phyloP scores from a whole-genome alignment of 2,113 vertebrate species.

The Sceloporus undulatus region DNA sequence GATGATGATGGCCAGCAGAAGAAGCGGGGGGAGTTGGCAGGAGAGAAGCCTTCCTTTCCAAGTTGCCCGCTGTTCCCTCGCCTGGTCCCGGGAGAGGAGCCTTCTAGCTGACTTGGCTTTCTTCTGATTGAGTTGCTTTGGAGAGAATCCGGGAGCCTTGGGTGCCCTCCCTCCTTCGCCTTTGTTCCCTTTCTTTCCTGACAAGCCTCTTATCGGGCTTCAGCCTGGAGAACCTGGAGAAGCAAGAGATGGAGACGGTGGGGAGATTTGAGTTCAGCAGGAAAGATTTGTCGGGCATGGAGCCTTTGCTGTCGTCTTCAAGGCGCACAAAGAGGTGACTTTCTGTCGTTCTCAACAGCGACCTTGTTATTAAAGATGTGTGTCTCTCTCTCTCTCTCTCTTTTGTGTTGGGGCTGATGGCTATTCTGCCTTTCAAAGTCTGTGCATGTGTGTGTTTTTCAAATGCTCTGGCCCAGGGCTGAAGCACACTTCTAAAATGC shows the following conservation, averaged over 20 bases:
- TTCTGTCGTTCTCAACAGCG: neutral
- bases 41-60: constrained; percentile 63
- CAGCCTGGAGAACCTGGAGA: constrained; percentile 54
- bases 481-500: neutral
- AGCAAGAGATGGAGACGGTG: constrained; percentile 86
- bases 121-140: neutral
- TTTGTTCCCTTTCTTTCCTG: constrained; percentile 40
- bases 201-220: constrained; percentile 30
- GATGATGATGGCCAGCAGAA: constrained; percentile 48
- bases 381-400: too few relatives aligned
- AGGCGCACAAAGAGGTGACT: constrained; percentile 93
- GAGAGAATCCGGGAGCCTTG: constrained; percentile 13
- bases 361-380: too few relatives aligned
- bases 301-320: constrained; percentile 96
- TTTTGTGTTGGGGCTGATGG: too few relatives aligned
- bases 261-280: constrained; percentile 96
- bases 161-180: constrained; percentile 40
- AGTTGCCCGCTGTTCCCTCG: constrained; percentile 52
- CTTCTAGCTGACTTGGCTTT: too few relatives aligned
- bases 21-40: constrained; percentile 66
- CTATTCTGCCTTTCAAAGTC: too few relatives aligned
- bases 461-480: neutral
- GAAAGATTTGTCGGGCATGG: constrained; percentile 95
- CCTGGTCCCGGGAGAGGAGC: constrained; percentile 19
- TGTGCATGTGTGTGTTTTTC: too few relatives aligned